Evolutionary conservation across 2,888 invertebrate species (phyloP).

Genomic region (Caenorhabditis becei): DNA sequence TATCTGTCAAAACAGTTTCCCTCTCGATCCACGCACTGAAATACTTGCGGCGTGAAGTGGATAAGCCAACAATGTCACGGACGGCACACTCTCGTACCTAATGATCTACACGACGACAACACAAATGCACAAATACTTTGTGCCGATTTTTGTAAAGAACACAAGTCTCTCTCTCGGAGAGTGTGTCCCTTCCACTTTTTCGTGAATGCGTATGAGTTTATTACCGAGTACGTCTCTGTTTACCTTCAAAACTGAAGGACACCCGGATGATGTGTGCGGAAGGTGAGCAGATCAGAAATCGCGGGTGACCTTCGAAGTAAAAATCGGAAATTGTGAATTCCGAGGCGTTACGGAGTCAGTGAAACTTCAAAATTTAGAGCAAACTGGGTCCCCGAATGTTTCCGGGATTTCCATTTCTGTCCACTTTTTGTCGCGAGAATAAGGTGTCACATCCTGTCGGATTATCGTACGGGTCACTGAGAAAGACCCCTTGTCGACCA

Average conservation of each 20-base stretch:
- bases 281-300: slow-evolving; percentile 4
- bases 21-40: neutral
- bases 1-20: slow-evolving; percentile 24
- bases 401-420: neutral
- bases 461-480: slow-evolving; percentile 42
- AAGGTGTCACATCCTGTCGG: slow-evolving; percentile 14
- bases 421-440: neutral
- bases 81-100: slow-evolving; percentile 25
- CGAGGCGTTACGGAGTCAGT: no score
- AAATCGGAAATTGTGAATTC: neutral
- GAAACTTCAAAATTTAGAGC: no score
- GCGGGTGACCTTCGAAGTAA: neutral
- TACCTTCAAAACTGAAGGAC: slow-evolving; percentile 16
- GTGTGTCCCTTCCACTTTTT: neutral
- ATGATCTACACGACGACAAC: slow-evolving; percentile 14
- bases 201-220: slow-evolving; percentile 7
- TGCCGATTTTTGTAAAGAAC: neutral
- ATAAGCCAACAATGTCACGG: slow-evolving; percentile 48
- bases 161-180: no score
- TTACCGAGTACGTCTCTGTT: slow-evolving; percentile 7
- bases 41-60: slow-evolving; percentile 42
- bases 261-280: neutral
- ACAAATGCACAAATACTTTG: slow-evolving; percentile 11
- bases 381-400: no score
- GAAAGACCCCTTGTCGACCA: slow-evolving; percentile 1